phyloP scores from a whole-genome alignment of 2,888 invertebrate species.

The Vannuccia rotundouncinata region DNA sequence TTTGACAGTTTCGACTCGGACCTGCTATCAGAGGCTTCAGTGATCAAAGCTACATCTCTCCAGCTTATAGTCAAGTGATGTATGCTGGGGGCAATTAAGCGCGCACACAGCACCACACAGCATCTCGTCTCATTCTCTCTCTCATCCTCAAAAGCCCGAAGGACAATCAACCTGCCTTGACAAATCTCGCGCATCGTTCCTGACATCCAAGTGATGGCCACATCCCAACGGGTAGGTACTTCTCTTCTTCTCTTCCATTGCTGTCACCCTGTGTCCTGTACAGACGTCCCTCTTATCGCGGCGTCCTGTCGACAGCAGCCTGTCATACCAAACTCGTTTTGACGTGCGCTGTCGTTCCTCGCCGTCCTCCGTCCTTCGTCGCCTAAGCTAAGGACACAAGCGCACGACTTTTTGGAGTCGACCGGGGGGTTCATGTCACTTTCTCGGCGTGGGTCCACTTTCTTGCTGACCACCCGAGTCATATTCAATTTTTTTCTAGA shows the following conservation, averaged over 20 bases:
- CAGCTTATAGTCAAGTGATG: background rate
- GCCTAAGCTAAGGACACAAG: background rate
- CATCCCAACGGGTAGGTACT: background rate
- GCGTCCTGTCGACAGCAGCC: background rate
- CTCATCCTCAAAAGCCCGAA: too few relatives aligned
- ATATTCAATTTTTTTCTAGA: background rate
- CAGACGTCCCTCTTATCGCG: background rate
- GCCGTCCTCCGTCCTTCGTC: too few relatives aligned
- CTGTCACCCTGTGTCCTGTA: background rate
- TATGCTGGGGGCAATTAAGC: background rate
- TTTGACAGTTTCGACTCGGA: slow-evolving; percentile 30
- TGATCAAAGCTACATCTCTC: background rate
- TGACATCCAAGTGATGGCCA: background rate
- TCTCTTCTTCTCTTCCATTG: background rate
- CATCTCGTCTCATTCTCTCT: background rate
- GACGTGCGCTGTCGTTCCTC: background rate
- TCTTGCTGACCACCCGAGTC: background rate
- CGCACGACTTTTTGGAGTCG: background rate
- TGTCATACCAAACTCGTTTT: background rate
- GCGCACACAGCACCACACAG: too few relatives aligned
- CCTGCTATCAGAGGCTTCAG: background rate
- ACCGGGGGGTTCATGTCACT: background rate
- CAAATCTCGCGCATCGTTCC: background rate
- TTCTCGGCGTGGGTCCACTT: background rate
- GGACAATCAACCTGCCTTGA: background rate